These are phyloP conservation scores for Acrobasis repandana DNA, from an alignment of 2,888 invertebrate genomes.

Conservation along the genomic window DNA sequence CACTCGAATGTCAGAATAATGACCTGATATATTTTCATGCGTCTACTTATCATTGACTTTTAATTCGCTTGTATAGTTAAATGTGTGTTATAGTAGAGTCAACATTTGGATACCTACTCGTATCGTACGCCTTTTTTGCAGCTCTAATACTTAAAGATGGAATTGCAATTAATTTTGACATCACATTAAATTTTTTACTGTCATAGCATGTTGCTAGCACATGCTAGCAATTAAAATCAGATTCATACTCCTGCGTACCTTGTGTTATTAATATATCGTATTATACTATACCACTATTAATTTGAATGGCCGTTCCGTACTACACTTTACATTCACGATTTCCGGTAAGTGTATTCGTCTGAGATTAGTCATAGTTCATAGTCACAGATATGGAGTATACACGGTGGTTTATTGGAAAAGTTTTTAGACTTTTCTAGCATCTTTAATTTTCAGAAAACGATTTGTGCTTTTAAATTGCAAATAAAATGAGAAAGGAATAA, in stretches of 20 bases:
- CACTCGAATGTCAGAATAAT: background rate
- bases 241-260: background rate
- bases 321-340: conserved; percentile 8
- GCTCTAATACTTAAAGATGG: no score
- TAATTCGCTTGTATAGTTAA: no score
- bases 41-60: background rate
- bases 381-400: background rate
- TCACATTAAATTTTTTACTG: no score
- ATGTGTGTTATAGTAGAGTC: no score
- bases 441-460: no score
- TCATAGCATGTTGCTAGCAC: no score
- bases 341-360: conserved; percentile 11
- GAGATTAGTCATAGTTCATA: background rate
- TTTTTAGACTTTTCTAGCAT: background rate
- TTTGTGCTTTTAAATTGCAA: no score
- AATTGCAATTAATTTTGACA: no score
- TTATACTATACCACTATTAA: conserved; percentile 24
- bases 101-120: no score
- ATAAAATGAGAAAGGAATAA: no score
- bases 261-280: background rate
- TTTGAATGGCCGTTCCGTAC: conserved; percentile 17
- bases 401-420: background rate
- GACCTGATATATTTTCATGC: background rate
- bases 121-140: no score
- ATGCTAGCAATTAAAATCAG: no score